A percentile compares a stretch with the other conserved stretches of the same genome.
Conservation (phyloP, 2,888 invertebrate species). For the Noctuana brunneofusca region DNA sequence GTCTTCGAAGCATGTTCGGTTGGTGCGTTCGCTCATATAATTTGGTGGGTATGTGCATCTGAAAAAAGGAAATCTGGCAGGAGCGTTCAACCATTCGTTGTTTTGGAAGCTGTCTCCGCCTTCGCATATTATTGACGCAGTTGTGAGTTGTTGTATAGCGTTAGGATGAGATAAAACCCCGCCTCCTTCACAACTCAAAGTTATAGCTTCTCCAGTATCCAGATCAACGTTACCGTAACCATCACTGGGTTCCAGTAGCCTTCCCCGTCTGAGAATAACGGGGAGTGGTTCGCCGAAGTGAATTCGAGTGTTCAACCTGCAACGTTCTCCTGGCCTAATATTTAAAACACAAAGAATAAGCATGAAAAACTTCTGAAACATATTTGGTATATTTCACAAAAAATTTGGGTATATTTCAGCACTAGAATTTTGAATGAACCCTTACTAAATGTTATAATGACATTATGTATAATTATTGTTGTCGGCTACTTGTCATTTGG, state of each 20-base stretch:
- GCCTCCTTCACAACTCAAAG: slow-evolving; percentile 61
- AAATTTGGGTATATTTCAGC: not conserved
- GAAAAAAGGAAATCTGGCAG: slow-evolving; percentile 57
- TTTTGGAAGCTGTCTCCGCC: slow-evolving; percentile 62
- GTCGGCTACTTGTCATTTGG: not conserved
- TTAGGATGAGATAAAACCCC: slow-evolving; percentile 58
- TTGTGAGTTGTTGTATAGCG: slow-evolving; percentile 41
- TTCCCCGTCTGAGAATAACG: slow-evolving; percentile 57
- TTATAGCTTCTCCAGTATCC: slow-evolving; percentile 57
- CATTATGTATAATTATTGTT: not conserved
- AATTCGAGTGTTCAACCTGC: slow-evolving; percentile 56
- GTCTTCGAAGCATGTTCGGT: slow-evolving; percentile 59
- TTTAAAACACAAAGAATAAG: slow-evolving; percentile 63
- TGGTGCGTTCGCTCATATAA: slow-evolving; percentile 55
- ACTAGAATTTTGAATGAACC: slow-evolving; percentile 8
- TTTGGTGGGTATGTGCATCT: slow-evolving; percentile 54
- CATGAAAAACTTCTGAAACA: slow-evolving; percentile 54
- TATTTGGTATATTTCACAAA: slow-evolving; percentile 34
- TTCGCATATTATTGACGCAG: slow-evolving; percentile 59
- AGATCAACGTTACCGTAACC: slow-evolving; percentile 57
- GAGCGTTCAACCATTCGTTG: slow-evolving; percentile 57
- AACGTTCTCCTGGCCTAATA: slow-evolving; percentile 52
- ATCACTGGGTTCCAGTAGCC: slow-evolving; percentile 65
- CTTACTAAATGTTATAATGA: not conserved
- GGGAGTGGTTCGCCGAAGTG: slow-evolving; percentile 68